phyloP scores from a whole-genome alignment of 2,797 vertebrate genomes.

The Netta rufina region DNA sequence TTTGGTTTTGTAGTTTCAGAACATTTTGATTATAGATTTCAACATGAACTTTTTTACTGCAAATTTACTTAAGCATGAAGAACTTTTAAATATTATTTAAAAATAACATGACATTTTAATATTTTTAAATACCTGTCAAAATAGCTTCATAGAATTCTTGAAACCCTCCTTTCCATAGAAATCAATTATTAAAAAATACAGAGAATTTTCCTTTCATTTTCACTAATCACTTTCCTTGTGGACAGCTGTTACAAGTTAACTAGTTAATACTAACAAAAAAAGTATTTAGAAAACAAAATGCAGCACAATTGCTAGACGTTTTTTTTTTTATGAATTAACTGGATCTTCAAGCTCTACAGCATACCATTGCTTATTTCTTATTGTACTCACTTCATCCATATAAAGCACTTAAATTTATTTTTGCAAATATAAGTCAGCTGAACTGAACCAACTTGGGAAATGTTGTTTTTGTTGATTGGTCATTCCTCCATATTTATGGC shows the following conservation, averaged over 20 bases:
- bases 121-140: neutral
- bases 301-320: neutral
- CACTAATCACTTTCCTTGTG: neutral
- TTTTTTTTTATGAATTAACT: neutral
- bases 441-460: neutral
- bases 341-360: neutral
- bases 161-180: neutral
- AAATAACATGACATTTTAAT: neutral
- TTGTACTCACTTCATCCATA: neutral
- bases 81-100: neutral
- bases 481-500: neutral
- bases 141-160: neutral
- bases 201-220: neutral
- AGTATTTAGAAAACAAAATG: neutral
- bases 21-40: neutral
- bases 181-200: neutral
- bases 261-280: neutral
- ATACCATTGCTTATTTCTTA: neutral
- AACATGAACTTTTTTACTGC: neutral
- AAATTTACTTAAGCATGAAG: neutral
- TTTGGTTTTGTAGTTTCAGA: neutral
- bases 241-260: neutral
- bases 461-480: neutral
- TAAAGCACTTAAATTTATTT: neutral
- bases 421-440: neutral